A percentile compares a stretch with the other conserved stretches of the same genome.
Evolutionary conservation across 2,797 vertebrate genomes (phyloP).

Genomic region (Champsocephalus esox): DNA sequence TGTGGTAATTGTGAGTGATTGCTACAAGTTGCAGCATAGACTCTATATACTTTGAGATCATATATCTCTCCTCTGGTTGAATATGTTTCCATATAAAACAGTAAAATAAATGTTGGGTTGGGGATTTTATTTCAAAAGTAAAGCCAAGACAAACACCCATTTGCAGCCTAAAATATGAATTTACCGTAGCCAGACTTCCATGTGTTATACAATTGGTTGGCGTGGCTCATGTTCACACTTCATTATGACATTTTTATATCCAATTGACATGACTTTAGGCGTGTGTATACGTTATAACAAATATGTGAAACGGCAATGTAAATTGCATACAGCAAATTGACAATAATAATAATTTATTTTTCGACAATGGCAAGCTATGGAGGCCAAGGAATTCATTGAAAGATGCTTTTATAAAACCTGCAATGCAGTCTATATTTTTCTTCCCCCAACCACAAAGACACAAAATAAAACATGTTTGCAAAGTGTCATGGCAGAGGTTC

Average conservation of each 20-base stretch:
- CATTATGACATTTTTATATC: background rate
- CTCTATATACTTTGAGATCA: too few relatives aligned
- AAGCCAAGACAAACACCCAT: background rate
- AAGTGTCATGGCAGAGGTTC: conserved; percentile 26
- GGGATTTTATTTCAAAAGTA: background rate
- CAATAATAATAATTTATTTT: background rate
- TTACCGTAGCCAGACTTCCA: background rate
- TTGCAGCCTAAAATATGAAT: background rate
- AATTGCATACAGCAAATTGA: background rate
- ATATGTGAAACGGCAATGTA: background rate
- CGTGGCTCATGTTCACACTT: background rate
- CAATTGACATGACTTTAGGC: background rate
- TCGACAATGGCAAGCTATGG: background rate
- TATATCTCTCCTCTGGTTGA: background rate
- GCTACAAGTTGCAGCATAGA: background rate
- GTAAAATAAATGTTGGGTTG: background rate
- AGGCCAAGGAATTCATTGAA: background rate
- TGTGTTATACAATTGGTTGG: background rate
- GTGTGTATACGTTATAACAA: background rate
- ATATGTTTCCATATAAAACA: background rate
- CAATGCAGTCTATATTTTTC: background rate
- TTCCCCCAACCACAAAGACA: background rate
- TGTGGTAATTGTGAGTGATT: background rate
- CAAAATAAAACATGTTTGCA: background rate
- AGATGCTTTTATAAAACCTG: background rate